Percentiles rank a stretch among this genome's conserved stretches.
These are phyloP conservation scores for Apocheima hispidaria DNA, from an alignment of 2,888 invertebrate genomes.

Conservation along the genomic window DNA sequence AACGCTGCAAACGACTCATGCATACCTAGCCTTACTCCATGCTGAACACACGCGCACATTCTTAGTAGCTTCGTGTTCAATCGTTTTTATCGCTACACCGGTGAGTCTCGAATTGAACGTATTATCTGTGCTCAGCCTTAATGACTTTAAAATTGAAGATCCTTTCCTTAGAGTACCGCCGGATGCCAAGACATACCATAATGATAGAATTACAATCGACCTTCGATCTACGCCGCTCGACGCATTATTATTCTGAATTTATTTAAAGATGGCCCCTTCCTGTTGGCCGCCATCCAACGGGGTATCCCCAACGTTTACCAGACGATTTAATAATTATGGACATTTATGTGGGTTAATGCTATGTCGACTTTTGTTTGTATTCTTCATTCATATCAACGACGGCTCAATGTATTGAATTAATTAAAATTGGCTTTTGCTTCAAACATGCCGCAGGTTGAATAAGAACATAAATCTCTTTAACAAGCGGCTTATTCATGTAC, in stretches of 20 bases:
- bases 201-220: constrained; percentile 54
- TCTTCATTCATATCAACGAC: constrained; percentile 52
- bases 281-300: constrained; percentile 81
- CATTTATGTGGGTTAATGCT: constrained; percentile 71
- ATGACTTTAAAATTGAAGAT: constrained; percentile 18
- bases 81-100: constrained; percentile 49
- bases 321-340: constrained; percentile 81
- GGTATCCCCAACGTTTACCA: constrained; percentile 81
- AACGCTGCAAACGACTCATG: constrained; percentile 65
- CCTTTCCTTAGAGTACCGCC: constrained; percentile 8
- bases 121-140: constrained; percentile 6
- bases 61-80: constrained; percentile 49
- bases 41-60: constrained; percentile 60
- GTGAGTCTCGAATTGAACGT: constrained; percentile 15
- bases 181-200: constrained; percentile 24
- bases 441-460: constrained; percentile 13
- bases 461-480: constrained; percentile 13
- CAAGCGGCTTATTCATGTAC: constrained; percentile 16
- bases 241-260: constrained; percentile 77
- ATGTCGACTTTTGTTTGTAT: constrained; percentile 59
- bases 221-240: constrained; percentile 56
- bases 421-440: constrained; percentile 10
- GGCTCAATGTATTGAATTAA: constrained; percentile 15
- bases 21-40: constrained; percentile 62
- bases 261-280: constrained; percentile 79